Base-by-base conservation (phyloP, 2,888 invertebrate genomes). In the Drosophila ustulata region DNA sequence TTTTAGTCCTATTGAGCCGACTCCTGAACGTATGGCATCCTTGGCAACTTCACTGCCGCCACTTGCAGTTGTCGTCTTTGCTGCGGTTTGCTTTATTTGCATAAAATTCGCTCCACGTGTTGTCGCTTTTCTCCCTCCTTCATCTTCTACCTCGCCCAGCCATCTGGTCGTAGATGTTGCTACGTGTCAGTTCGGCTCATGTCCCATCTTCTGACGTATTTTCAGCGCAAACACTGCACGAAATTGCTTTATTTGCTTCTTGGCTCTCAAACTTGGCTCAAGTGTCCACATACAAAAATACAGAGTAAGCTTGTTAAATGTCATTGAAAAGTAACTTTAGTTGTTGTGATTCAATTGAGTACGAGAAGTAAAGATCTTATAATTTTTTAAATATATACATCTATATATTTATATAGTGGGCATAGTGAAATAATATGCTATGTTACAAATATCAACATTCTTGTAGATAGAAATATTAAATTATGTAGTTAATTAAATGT, bases 201-300 rank as follows among this genome's bases (percentile, higher is more conserved):
- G 63, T 37, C 23, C 51, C 63, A 67, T 46, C n/a, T 32, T 39
- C 59, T 61, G 34, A 64, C 64, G 70, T 68, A 64, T 69, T 79
- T 68, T 66, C 57, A 37, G 37, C 37, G 64, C 75, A 83, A 85
- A 77, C 61, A 75, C 66, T 71, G 68, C 72, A 85, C 74, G 64
- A 82, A 82, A 85, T 88, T 74, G 75, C 70, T 77, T 72, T 79
- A 76, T 82, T 67, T 69, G 69, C 77, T 56, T 77, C 45, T 75
- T 69, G 49, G 62, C 61, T 65, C 47, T 62, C 47, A 50, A 63
- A 66, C 57, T 61, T 64, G 74, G 49, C 63, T 67, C 49, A 62
- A 72, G 55, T 67, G 30, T 52, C 46, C 62, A 45, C 55, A 67
- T 39, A 39, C 9, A 46, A 52, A 39, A 58, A n/a, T 11, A 69